Evolutionary conservation across 2,113 vertebrate species (phyloP).

Genomic region (Apus apus): DNA sequence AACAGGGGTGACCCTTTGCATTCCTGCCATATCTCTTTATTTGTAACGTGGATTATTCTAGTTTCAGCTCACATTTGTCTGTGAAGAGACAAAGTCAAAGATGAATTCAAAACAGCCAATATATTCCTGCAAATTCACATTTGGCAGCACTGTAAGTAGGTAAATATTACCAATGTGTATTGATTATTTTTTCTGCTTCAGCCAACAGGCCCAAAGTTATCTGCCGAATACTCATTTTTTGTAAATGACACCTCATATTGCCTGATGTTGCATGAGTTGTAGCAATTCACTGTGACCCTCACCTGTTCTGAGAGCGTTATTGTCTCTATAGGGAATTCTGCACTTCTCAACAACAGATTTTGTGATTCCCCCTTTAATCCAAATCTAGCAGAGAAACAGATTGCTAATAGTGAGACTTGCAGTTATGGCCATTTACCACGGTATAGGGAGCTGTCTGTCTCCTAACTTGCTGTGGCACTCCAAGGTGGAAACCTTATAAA

Average conservation of each 20-base stretch:
- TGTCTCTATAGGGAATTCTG: not conserved
- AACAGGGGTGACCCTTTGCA: conserved; percentile 45
- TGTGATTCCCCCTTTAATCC: not conserved
- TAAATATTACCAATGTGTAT: conserved; percentile 57
- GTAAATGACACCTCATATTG: not conserved
- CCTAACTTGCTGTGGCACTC: not conserved
- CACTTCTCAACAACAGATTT: not conserved
- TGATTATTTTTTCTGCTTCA: conserved; percentile 27
- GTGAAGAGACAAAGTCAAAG: conserved; percentile 35
- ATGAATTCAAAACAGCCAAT: conserved; percentile 22
- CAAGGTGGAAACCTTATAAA: not conserved
- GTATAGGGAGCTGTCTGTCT: not conserved
- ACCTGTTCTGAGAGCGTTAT: not conserved
- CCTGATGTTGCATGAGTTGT: not conserved
- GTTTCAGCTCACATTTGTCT: conserved; percentile 6
- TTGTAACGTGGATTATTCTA: conserved; percentile 4
- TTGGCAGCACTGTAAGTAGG: conserved; percentile 24
- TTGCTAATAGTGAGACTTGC: not conserved
- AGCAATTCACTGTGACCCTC: not conserved
- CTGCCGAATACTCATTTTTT: not conserved
- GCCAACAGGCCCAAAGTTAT: not conserved
- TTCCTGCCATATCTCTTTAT: conserved; percentile 35
- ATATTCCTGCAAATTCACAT: conserved; percentile 37
- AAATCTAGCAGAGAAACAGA: conserved; percentile 10
- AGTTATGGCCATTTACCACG: not conserved